A percentile compares a stretch with the other conserved stretches of the same genome.
phyloP scores from a whole-genome alignment of 1,140 invertebrate genomes.

The Hormaphis cornu region DNA sequence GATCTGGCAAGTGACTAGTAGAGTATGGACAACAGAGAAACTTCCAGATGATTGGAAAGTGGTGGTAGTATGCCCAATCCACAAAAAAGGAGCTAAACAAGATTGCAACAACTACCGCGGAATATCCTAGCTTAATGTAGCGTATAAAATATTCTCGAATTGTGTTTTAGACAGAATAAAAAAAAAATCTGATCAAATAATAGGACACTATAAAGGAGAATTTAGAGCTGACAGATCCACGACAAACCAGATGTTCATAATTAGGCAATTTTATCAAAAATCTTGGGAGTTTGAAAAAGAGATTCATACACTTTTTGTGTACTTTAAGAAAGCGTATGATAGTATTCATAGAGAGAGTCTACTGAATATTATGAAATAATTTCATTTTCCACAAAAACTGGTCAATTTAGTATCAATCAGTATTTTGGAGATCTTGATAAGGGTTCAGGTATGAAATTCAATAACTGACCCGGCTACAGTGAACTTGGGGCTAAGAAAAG shows the following conservation, averaged over 20 bases:
- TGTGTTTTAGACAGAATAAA: too few relatives aligned
- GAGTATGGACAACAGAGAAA: too few relatives aligned
- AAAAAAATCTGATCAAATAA: not conserved
- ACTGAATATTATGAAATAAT: too few relatives aligned
- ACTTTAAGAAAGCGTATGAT: not conserved
- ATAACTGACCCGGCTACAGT: too few relatives aligned
- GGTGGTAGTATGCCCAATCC: conserved; percentile 35
- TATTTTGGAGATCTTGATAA: too few relatives aligned
- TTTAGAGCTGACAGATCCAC: too few relatives aligned
- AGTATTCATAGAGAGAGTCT: not conserved
- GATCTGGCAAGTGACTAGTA: not conserved
- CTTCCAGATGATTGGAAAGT: conserved; percentile 38
- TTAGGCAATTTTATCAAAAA: not conserved
- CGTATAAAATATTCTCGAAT: conserved; percentile 26
- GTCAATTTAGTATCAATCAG: too few relatives aligned
- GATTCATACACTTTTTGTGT: not conserved
- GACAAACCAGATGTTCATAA: not conserved
- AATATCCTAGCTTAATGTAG: conserved; percentile 30
- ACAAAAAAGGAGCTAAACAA: too few relatives aligned
- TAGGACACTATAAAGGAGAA: not conserved
- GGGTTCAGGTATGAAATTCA: too few relatives aligned
- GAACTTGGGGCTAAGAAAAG: too few relatives aligned
- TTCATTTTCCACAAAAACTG: too few relatives aligned
- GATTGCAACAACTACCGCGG: too few relatives aligned
- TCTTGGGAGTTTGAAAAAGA: not conserved